Conservation (phyloP, 2,888 invertebrate genomes). For the Coleophora deauratella region DNA sequence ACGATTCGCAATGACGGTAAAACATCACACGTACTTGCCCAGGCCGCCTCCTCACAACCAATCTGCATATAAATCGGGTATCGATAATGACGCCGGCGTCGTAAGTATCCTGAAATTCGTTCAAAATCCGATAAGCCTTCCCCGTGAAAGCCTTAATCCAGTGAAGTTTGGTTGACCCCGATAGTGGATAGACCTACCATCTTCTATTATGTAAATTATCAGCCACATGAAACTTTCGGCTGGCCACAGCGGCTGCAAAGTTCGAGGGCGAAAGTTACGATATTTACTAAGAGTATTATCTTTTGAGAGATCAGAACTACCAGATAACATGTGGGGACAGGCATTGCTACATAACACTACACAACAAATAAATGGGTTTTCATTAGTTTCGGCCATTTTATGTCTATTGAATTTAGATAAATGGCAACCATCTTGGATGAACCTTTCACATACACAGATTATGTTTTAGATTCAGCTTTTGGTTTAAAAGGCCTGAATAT, state of each 20-base stretch:
- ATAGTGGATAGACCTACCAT: constrained; percentile 67
- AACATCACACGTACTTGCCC: constrained; percentile 20
- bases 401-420: no score
- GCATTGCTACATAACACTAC: no score
- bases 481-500: no score
- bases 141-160: constrained; percentile 68
- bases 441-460: no score
- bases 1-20: no score
- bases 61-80: constrained; percentile 75
- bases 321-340: constrained; percentile 29
- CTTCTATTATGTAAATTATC: constrained; percentile 73
- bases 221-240: constrained; percentile 62
- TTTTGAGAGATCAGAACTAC: constrained; percentile 41
- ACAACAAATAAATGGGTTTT: no score
- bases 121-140: constrained; percentile 68
- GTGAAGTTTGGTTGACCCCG: constrained; percentile 69
- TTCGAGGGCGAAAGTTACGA: constrained; percentile 57
- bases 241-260: constrained; percentile 57
- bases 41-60: constrained; percentile 45
- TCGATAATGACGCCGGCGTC: constrained; percentile 69
- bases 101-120: constrained; percentile 67
- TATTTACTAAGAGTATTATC: constrained; percentile 57
- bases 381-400: no score
- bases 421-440: no score
- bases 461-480: no score